Evolutionary conservation across 2,113 vertebrate genomes (phyloP), one percentile per base, ranked within the genome.

Genomic region (Nibea albiflora): DNA sequence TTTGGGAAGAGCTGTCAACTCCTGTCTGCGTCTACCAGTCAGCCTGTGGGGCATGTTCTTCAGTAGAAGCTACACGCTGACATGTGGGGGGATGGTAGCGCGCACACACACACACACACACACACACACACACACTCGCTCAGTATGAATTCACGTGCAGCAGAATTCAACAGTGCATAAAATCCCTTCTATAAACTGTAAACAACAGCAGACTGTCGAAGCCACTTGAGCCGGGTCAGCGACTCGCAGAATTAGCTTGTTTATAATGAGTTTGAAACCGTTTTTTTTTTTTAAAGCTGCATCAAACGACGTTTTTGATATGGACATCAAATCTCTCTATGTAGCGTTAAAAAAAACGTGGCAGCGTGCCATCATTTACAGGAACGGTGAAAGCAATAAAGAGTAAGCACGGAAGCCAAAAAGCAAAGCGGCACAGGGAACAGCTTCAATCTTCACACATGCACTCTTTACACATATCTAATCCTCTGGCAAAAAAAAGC

Each of bases 31-130:
- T 88, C 87, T 80, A 58, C 63, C 50, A 77, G 74, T 35, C 53
- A 66, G 87, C 76, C 68, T 80, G 73, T 46, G 58, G 76, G 68
- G 52, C 73, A 64, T 47, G 22, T 63, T 78, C 49, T 74, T 78
- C 78, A 81, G 61, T 62, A 52, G 54, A 42, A 42, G 72, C 39
- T 66, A 8, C 67, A 62, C 20, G 20, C 53, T 76, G 74, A 72
- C 78, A 60, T 8, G 69, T 78, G 81, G 78, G 87, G 87, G 78
- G 87, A 64, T n/a, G 81, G 78, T 35, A 35, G 31, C 31, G 70
- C n/a, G 10, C 64, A 14, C 19, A 42, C 64, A 49, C 54, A 50
- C 56, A 73, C 56, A 50, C 20, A 58, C 20, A n/a, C n/a, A 73
- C 56, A 50, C 20, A 64, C 20, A 31, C 31, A 50, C 56, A 73